These are phyloP conservation scores for Wasmannia auropunctata DNA, from an alignment of 1,140 invertebrate genomes.

Conservation along the genomic window DNA sequence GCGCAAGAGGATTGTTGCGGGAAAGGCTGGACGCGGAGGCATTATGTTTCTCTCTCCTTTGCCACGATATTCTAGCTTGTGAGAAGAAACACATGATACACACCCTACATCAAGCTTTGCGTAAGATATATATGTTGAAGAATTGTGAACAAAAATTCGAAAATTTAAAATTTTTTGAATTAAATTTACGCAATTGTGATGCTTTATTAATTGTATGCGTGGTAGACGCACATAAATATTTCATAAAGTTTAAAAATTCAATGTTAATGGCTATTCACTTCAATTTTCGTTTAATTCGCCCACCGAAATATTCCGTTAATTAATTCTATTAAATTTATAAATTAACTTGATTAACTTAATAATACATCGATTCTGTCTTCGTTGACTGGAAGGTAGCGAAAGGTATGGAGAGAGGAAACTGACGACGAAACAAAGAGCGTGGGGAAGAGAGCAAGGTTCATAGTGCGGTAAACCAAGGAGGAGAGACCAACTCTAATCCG, in stretches of 20 bases:
- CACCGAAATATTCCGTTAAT: not conserved
- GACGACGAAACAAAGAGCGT: conserved; percentile 40
- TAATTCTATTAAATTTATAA: too few relatives aligned
- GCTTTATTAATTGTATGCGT: not conserved
- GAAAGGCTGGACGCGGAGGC: not conserved
- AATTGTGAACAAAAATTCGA: not conserved
- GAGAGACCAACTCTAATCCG: conserved; percentile 64
- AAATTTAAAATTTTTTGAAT: not conserved
- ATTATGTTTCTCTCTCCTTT: not conserved
- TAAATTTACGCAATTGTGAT: not conserved
- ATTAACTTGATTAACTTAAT: conserved; percentile 16
- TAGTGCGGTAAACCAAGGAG: conserved; percentile 72
- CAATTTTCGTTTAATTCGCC: not conserved
- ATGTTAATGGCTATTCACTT: not conserved
- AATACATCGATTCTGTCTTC: not conserved
- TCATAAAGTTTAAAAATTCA: not conserved
- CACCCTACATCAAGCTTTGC: not conserved
- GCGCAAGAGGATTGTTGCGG: not conserved
- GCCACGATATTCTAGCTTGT: not conserved
- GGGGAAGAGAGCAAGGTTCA: conserved; percentile 70
- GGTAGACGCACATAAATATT: not conserved
- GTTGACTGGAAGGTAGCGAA: not conserved
- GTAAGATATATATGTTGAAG: not conserved
- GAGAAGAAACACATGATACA: not conserved
- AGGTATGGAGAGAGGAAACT: not conserved